Evolutionary conservation across 1,140 invertebrate genomes (phyloP).

Genomic region (Drosophila aff.): DNA sequence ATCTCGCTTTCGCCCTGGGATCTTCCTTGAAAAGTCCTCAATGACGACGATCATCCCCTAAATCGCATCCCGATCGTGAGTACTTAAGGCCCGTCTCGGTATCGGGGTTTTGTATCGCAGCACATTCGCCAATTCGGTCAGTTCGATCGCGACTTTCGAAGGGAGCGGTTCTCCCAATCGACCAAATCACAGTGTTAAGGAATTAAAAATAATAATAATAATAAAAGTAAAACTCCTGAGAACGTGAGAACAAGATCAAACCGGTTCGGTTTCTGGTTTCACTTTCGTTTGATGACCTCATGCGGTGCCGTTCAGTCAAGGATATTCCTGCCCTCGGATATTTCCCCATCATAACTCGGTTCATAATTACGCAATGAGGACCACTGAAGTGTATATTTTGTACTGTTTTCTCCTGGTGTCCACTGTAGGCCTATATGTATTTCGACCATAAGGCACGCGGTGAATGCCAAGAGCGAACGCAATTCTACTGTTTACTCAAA

Average conservation of each 20-base stretch:
- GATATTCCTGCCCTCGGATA: constrained; percentile 43
- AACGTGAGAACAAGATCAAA: constrained; percentile 28
- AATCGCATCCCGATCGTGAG: constrained; percentile 61
- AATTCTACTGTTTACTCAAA: constrained; percentile 85
- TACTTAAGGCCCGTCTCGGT: constrained; percentile 69
- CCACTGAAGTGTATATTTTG: constrained; percentile 40
- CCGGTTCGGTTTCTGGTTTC: constrained; percentile 38
- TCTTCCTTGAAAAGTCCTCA: constrained; percentile 14
- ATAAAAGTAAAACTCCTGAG: neutral
- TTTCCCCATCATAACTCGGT: neutral
- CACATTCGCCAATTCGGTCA: constrained; percentile 63
- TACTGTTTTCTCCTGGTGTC: constrained; percentile 92
- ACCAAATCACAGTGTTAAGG: constrained; percentile 2
- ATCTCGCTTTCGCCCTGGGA: constrained; percentile 7
- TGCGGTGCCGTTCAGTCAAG: constrained; percentile 25
- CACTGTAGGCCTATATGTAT: constrained; percentile 95
- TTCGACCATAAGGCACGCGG: constrained; percentile 96
- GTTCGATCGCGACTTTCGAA: constrained; percentile 64
- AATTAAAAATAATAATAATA: neutral
- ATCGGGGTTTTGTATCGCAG: constrained; percentile 70
- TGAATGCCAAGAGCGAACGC: constrained; percentile 97
- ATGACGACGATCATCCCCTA: constrained; percentile 60
- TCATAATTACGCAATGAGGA: constrained; percentile 3
- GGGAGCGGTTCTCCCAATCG: constrained; percentile 28
- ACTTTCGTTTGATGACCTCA: constrained; percentile 49